Evolutionary conservation across 2,797 vertebrate species (phyloP).

Genomic region (Thripadectes ignobilis): DNA sequence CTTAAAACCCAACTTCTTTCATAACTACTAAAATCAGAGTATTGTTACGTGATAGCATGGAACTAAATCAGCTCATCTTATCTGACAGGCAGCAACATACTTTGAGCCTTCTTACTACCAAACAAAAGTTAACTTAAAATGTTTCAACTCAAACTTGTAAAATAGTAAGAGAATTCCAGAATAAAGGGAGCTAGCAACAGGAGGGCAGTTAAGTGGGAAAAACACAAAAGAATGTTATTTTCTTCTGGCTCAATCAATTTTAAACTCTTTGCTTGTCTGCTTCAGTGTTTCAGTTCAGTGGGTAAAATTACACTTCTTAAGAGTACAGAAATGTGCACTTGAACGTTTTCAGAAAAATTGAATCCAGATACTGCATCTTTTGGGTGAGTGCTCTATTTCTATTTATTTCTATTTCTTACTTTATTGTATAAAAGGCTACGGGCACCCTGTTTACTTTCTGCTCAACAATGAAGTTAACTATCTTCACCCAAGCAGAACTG

Average conservation of each 20-base stretch:
- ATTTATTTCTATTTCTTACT: neutral
- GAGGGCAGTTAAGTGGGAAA: neutral
- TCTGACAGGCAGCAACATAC: neutral
- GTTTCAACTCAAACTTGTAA: neutral
- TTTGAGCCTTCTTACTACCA: neutral
- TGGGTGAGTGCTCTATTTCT: neutral
- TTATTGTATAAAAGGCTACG: neutral
- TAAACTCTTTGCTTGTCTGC: neutral
- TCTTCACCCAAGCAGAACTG: neutral
- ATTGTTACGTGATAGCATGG: neutral
- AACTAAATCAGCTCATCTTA: neutral
- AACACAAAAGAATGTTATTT: neutral
- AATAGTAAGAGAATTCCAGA: neutral
- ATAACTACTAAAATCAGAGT: neutral
- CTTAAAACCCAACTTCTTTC: neutral
- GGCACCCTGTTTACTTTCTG: neutral
- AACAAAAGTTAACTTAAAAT: neutral
- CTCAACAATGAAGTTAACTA: neutral
- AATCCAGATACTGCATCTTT: neutral
- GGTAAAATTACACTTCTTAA: neutral
- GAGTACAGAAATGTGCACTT: neutral
- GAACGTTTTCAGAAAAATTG: neutral
- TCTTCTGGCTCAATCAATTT: neutral
- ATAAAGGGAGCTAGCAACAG: neutral
- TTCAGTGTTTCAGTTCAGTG: neutral